Base-by-base conservation (phyloP, 2,888 invertebrate genomes). In the Acronicta psi region DNA sequence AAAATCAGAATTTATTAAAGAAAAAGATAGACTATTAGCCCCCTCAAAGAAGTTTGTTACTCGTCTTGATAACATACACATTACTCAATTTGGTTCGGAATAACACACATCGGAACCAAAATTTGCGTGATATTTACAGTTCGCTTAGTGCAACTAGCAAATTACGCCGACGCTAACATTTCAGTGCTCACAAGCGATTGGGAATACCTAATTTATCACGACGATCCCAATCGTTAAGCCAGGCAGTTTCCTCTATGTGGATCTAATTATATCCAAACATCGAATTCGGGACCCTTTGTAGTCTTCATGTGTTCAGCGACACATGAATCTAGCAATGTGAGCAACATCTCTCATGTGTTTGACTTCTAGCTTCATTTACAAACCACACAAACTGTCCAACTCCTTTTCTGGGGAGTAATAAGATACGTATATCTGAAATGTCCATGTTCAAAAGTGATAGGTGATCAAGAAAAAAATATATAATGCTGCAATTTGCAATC, bases 281-380 rank as follows among this genome's bases (percentile, higher is more conserved):
- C 13, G 29, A 52, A 64, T 62, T 40, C n/a, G 13, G 10, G 34
- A 10, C 34, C 25, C 52, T 70, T 70, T 67, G 71, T 65, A 53
- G 38, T 67, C 41, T 14, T 47, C n/a, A 23, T 38, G 37, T 40
- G 37, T 17, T 53, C 13, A 1, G 17, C 25, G 25, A 18, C n/a
- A 16, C 34, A 23, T 49, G 14, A 49, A 49, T 42, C 29, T 20
- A 44, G 9, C 9, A 45, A 52, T 44, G 36, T 20, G 34, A 52
- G 14, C 38, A 54, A 11, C 36, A 34, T 41, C 40, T 38, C 40
- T 23, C 17, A 17, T 37, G 34, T 40, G 40, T 63, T 34, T 38
- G 20, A 4, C 42, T 14, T 36, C 16, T 9, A 41, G 20, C 29
- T 54, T n/a, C 11, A 7, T 40, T 36, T 38, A 43, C 31, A 18